phyloP scores from a whole-genome alignment of 2,888 invertebrate genomes.

The Schizaphis graminum region DNA sequence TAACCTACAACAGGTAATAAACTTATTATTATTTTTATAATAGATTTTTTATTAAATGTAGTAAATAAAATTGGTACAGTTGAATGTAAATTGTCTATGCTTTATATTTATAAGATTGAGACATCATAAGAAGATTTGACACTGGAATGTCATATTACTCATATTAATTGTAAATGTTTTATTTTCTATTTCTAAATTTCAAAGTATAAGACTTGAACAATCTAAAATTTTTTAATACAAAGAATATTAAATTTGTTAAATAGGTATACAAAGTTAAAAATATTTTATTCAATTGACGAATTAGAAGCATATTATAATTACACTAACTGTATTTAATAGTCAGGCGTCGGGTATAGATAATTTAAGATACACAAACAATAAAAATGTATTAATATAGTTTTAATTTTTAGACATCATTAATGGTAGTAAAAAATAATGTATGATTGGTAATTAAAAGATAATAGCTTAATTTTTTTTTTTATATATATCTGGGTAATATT shows the following conservation, averaged over 20 bases:
- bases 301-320: background rate
- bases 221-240: background rate
- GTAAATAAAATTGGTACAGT: too few relatives aligned
- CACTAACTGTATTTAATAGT: background rate
- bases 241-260: background rate
- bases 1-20: too few relatives aligned
- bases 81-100: too few relatives aligned
- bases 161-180: background rate
- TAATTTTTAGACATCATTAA: background rate
- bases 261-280: background rate
- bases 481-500: background rate
- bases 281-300: background rate
- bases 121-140: background rate
- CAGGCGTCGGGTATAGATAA: constrained; percentile 31
- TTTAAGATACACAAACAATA: background rate
- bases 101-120: too few relatives aligned
- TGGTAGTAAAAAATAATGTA: background rate
- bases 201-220: background rate
- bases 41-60: too few relatives aligned
- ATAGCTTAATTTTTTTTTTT: background rate
- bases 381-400: background rate
- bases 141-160: background rate
- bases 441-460: background rate
- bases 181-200: background rate
- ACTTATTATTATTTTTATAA: too few relatives aligned